These are phyloP conservation scores for Gymnocephalus cernua DNA, from an alignment of 2,113 vertebrate species.

Conservation along the genomic window DNA sequence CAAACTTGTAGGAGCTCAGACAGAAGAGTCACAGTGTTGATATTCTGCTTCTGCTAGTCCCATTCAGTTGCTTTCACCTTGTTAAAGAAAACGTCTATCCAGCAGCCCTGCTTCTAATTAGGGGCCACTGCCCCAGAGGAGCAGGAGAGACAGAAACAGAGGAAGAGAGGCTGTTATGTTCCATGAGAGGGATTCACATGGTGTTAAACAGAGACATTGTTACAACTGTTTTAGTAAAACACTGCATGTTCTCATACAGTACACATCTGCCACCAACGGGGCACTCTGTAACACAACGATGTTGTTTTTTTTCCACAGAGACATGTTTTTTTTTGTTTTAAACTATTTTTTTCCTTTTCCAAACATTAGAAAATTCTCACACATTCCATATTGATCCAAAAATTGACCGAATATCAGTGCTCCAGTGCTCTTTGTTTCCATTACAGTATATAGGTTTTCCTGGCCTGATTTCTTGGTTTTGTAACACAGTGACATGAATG, in stretches of 20 bases:
- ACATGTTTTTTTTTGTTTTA: conserved; percentile 13
- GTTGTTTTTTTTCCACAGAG: neutral
- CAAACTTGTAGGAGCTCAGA: conserved; percentile 73
- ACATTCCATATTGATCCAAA: conserved; percentile 48
- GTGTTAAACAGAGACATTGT: conserved; percentile 78
- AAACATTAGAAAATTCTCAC: conserved; percentile 36
- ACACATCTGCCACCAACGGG: conserved; percentile 65
- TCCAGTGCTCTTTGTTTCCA: conserved; percentile 27
- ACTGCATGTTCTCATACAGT: conserved; percentile 64
- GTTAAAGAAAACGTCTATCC: conserved; percentile 81
- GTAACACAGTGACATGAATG: neutral
- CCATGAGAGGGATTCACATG: conserved; percentile 74
- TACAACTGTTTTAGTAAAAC: conserved; percentile 71
- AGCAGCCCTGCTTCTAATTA: conserved; percentile 84
- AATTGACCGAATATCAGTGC: conserved; percentile 26
- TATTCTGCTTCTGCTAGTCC: conserved; percentile 77
- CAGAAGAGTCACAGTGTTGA: conserved; percentile 71
- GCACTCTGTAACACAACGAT: conserved; percentile 32
- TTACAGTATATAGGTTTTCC: neutral
- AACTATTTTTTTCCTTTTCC: neutral
- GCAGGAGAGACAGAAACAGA: conserved; percentile 68
- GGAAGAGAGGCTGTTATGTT: conserved; percentile 77
- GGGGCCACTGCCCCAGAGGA: conserved; percentile 76
- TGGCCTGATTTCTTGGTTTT: neutral
- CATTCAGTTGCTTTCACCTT: conserved; percentile 81